Percentiles rank a stretch among this genome's conserved stretches.
These are phyloP conservation scores for Ischnus inquisitorius DNA, from an alignment of 2,888 invertebrate genomes.

Conservation along the genomic window DNA sequence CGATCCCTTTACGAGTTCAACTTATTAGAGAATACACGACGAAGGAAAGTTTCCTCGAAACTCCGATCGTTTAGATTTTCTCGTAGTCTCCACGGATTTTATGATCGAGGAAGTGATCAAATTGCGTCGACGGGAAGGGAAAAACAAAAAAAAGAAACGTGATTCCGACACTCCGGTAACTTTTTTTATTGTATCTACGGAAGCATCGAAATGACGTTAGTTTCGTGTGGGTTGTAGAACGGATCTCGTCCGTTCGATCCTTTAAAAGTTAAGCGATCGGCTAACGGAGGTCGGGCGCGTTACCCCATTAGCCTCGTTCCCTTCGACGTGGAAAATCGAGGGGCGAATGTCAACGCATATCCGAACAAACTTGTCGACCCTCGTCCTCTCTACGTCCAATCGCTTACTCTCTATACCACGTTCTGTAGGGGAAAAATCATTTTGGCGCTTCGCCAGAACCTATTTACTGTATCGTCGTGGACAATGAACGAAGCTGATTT, in stretches of 20 bases:
- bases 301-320: conserved; percentile 38
- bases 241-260: conserved; percentile 5
- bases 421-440: conserved; percentile 36
- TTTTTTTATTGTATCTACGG: neutral
- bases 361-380: conserved; percentile 20
- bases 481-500: conserved; percentile 34
- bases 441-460: conserved; percentile 51
- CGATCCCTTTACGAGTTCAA: conserved; percentile 7
- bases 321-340: conserved; percentile 41
- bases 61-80: conserved; percentile 18
- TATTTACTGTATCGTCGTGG: conserved; percentile 7
- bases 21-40: neutral
- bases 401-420: conserved; percentile 16
- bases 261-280: neutral
- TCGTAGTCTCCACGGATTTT: neutral
- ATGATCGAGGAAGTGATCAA: neutral
- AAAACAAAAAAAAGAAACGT: neutral
- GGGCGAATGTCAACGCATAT: conserved; percentile 39
- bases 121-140: neutral
- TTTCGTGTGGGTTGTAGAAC: neutral
- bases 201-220: conserved; percentile 13
- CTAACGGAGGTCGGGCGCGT: conserved; percentile 9
- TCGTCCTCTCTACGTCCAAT: conserved; percentile 12
- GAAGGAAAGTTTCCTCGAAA: conserved; percentile 36
- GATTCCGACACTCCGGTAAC: neutral